Base-by-base conservation (phyloP, 2,113 vertebrate genomes). In the Ariopsis seemanni region DNA sequence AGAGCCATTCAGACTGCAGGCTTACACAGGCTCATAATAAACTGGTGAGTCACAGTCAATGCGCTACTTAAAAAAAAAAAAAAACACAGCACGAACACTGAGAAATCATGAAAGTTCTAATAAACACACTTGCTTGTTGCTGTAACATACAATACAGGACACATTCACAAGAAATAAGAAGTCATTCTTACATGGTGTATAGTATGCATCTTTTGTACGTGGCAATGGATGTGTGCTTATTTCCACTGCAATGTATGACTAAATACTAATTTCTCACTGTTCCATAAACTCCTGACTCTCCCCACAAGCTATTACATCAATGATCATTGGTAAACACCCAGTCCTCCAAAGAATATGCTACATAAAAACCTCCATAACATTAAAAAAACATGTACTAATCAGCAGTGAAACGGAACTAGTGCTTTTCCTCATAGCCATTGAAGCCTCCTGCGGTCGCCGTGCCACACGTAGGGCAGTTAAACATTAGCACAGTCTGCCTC, bases 21-120 rank as follows among this genome's bases (percentile, higher is more conserved):
- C 79, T 79, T 71, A 67, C 74, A 86, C 50, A 87, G 50, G 62
- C 80, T 88, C 84, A 88, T 82, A 80, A 88, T 88, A 84, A 90
- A 90, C 80, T 67, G 81, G 84, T 90, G 84, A 90, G 87, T 90
- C 89, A 90, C 74, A 53, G 74, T 78, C 27, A 86, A 71, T 86
- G 84, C 86, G 27, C 79, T 25, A 75, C 67, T 67, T 55, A 55
- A 12, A 62, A 90, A 71, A 53, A 55, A 17, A 20, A 30, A 75
- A 4, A 8, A 2, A 67, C 5, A 18, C 34, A 48, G 18, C 84
- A 82, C 30, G 22, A 7, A 69, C 34, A 12, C 55, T 42, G 60
- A 71, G n/a, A 85, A 60, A 75, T 85, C 20, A 50, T 22, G 8
- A 34, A n/a, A 1, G 8, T 72, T 72, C 27, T 42, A 42, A 42